Evolutionary conservation across 2,113 vertebrate genomes (phyloP).

Genomic region (Malurus alboscapulatus): DNA sequence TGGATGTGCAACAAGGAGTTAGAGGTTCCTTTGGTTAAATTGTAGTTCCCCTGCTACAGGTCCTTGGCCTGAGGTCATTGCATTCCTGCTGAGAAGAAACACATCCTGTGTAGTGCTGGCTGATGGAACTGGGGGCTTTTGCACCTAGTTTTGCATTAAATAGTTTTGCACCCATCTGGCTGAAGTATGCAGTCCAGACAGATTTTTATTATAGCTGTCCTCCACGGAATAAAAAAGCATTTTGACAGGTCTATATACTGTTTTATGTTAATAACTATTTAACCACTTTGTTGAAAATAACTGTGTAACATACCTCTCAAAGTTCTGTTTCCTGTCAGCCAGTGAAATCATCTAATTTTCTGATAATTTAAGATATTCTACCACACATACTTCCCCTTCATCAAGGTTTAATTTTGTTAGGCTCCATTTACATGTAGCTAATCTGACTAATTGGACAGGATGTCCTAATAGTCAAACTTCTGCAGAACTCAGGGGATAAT

Average conservation of each 20-base stretch:
- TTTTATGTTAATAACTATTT: not conserved
- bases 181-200: not conserved
- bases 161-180: not conserved
- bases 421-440: not conserved
- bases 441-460: constrained; percentile 31
- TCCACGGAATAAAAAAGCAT: not conserved
- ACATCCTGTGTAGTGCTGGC: not conserved
- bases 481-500: not conserved
- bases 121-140: not conserved
- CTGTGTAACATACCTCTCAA: not conserved
- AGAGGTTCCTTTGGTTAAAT: not conserved
- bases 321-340: not conserved
- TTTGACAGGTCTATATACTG: not conserved
- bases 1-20: not conserved
- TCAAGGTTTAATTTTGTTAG: constrained; percentile 10
- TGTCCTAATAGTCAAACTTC: not conserved
- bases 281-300: not conserved
- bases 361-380: not conserved
- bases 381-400: not conserved
- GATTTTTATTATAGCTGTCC: not conserved
- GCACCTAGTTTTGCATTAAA: not conserved
- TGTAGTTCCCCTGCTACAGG: not conserved
- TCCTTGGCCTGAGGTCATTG: not conserved
- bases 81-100: not conserved
- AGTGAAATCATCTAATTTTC: not conserved